A percentile compares a stretch with the other conserved stretches of the same genome.
Conservation (phyloP, 2,888 invertebrate genomes). For the Strigamia transsilvanica region DNA sequence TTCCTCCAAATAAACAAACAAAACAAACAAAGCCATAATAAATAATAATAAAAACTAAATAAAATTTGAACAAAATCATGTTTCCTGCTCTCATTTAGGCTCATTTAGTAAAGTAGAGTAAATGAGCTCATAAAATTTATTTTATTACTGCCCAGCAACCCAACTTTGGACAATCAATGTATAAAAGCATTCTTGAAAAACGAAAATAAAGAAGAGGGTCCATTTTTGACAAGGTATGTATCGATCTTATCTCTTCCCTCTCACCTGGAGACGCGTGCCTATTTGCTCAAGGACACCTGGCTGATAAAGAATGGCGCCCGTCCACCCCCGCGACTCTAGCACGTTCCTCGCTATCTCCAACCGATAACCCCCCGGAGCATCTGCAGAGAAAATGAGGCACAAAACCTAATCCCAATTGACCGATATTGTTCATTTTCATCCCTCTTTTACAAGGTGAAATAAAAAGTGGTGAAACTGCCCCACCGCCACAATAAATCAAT, state of each 20-base stretch:
- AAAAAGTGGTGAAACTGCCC: slow-evolving; percentile 41
- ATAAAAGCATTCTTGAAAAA: neutral
- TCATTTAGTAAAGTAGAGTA: slow-evolving; percentile 5
- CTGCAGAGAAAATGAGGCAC: slow-evolving; percentile 29
- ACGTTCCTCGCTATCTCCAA: slow-evolving; percentile 33
- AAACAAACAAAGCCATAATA: neutral
- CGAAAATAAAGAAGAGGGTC: slow-evolving; percentile 17
- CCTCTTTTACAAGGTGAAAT: slow-evolving; percentile 28
- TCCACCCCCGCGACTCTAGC: slow-evolving; percentile 45
- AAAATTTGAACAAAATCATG: neutral
- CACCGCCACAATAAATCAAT: slow-evolving; percentile 11
- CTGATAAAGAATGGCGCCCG: slow-evolving; percentile 30
- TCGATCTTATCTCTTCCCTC: slow-evolving; percentile 23
- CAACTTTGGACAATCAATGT: neutral
- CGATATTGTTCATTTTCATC: slow-evolving; percentile 34
- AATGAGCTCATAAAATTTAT: slow-evolving; percentile 6
- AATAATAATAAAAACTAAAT: neutral
- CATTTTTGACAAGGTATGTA: slow-evolving; percentile 29
- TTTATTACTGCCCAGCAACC: neutral
- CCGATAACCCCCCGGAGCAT: slow-evolving; percentile 43
- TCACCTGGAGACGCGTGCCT: slow-evolving; percentile 49
- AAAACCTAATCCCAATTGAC: slow-evolving; percentile 5
- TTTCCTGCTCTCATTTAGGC: slow-evolving; percentile 20
- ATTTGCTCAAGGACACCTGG: slow-evolving; percentile 49
- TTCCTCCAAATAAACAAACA: neutral